Conservation (phyloP, 2,113 vertebrate genomes). For the Xiphophorus maculatus region DNA sequence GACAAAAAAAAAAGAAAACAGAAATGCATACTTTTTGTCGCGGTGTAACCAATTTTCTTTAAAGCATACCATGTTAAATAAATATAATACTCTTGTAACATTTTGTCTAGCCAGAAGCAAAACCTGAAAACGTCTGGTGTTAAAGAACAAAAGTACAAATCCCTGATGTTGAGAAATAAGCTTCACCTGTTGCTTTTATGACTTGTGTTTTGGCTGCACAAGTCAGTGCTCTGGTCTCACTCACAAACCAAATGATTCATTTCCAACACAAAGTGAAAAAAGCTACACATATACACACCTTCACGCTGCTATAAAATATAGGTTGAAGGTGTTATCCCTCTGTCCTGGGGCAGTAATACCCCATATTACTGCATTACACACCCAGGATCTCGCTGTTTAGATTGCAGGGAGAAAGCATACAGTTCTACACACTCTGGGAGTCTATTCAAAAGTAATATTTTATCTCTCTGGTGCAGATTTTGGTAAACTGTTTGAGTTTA, state of each 20-base stretch:
- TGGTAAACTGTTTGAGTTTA: background rate
- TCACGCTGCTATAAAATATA: slow-evolving; percentile 76
- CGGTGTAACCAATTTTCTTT: background rate
- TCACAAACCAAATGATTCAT: slow-evolving; percentile 25
- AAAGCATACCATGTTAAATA: background rate
- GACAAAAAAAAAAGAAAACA: too few relatives aligned
- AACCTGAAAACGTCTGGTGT: too few relatives aligned
- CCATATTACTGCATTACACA: slow-evolving; percentile 81
- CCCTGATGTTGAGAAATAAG: too few relatives aligned
- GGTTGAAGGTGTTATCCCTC: slow-evolving; percentile 68
- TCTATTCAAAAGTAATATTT: background rate
- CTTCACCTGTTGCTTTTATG: background rate
- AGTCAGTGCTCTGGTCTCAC: background rate
- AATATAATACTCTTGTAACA: background rate
- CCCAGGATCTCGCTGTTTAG: slow-evolving; percentile 61
- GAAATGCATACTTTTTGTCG: background rate
- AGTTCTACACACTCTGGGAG: slow-evolving; percentile 46
- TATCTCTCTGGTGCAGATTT: background rate
- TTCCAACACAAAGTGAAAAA: slow-evolving; percentile 14
- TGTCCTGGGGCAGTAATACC: slow-evolving; percentile 74
- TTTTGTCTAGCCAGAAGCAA: too few relatives aligned
- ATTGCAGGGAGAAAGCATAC: slow-evolving; percentile 70
- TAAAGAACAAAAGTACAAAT: too few relatives aligned
- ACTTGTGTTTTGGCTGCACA: background rate
- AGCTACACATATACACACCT: slow-evolving; percentile 31